Base-by-base conservation (phyloP, 2,113 vertebrate genomes). In the Myocastor coypus region DNA sequence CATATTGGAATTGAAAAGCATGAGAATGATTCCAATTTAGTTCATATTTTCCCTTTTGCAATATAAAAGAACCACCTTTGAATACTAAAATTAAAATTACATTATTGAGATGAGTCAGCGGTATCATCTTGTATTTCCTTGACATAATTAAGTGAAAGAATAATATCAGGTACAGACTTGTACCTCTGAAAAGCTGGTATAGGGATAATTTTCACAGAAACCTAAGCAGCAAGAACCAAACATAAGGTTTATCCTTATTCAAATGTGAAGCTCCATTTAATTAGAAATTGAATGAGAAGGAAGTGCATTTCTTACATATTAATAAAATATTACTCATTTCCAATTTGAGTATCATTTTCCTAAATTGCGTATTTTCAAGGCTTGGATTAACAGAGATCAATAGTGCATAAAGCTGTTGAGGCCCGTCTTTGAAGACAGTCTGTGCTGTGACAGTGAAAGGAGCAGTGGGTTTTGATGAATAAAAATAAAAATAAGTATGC, bases 281-380 rank as follows among this genome's bases (percentile, higher is more conserved):
- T 97, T 96, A 96, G 94, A 96, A 96, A 87, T 59, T 52, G 71
- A 92, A 95, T 55, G 55, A 96, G 75, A 94, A 93, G 87, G 80
- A 94, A 97, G 77, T 95, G 81, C 28, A 87, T 94, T 96, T 95
- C 24, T 7, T 91, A 91, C 90, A 75, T 73, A 91, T 86, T 97
- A 92, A 96, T 95, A 90, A 95, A 96, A 95, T 92, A 96, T 96
- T 92, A 83, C 85, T 92, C 86, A 73, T 30, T 93, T 92, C 52
- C 91, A 83, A 93, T 91, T 96, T 96, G 96, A 97, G 96, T 87
- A 32, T 20, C 26, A 63, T 93, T 96, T 96, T 95, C 50, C 34
- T 94, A 94, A 93, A 96, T 94, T 93, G 81, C n/a, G 7, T 94
- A 75, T 85, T 96, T 95, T 95, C 80, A 89, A 91, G 94, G 96